Evolutionary conservation across 2,888 invertebrate species (phyloP).

Genomic region (Eueremaeus valkanovi): DNA sequence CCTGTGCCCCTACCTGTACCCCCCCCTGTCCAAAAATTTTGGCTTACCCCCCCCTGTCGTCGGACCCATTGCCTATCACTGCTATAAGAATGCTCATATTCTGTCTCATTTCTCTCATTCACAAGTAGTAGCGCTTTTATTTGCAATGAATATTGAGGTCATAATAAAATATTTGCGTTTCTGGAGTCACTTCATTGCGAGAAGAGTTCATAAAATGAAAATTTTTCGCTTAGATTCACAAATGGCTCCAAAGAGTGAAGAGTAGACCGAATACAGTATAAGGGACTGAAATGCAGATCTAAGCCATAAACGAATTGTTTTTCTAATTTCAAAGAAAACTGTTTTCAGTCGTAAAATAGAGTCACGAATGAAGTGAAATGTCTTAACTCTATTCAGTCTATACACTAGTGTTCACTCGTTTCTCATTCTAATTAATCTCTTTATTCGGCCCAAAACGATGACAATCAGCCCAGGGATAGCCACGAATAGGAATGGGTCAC

Average conservation of each 20-base stretch:
- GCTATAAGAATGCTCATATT: neutral
- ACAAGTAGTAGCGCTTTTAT: neutral
- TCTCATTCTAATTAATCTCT: neutral
- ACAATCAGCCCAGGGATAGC: too few species aligned
- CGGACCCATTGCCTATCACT: too few species aligned
- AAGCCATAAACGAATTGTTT: slow-evolving; percentile 3
- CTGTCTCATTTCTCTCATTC: neutral
- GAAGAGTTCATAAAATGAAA: neutral
- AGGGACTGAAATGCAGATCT: neutral
- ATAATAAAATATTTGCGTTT: slow-evolving; percentile 3
- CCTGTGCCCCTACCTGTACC: too few species aligned
- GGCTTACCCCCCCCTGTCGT: too few species aligned
- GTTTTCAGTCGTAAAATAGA: neutral
- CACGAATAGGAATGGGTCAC: too few species aligned
- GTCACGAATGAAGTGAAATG: neutral
- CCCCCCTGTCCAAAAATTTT: too few species aligned
- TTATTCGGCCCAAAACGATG: neutral
- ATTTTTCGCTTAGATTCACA: neutral
- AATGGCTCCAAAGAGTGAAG: neutral
- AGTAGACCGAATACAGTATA: too few species aligned
- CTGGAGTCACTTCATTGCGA: neutral
- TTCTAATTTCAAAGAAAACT: neutral
- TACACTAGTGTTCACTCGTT: too few species aligned
- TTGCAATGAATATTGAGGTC: neutral
- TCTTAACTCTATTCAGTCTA: neutral